Evolutionary conservation across 2,888 invertebrate species (phyloP).

Genomic region (Heliconius erato): DNA sequence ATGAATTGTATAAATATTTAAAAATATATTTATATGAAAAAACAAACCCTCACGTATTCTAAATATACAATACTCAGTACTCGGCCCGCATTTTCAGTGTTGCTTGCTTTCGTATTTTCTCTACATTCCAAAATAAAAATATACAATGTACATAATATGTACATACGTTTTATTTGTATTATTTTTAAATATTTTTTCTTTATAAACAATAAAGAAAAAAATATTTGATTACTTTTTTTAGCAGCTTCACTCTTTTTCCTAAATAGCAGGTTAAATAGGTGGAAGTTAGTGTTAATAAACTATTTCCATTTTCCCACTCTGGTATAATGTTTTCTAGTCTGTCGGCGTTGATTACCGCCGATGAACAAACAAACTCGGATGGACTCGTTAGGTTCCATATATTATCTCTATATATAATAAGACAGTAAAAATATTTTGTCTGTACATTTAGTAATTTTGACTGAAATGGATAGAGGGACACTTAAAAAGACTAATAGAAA

Average conservation of each 20-base stretch:
- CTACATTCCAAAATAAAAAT: slow-evolving; percentile 22
- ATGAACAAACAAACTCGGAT: not conserved
- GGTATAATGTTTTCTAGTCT: not conserved
- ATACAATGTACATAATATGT: not conserved
- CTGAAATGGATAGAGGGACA: too few relatives aligned
- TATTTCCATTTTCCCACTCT: not conserved
- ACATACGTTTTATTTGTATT: not conserved
- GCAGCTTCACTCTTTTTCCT: not conserved
- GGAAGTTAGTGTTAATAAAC: not conserved
- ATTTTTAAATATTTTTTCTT: not conserved
- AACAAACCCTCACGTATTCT: slow-evolving; percentile 3
- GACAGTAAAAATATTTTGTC: too few relatives aligned
- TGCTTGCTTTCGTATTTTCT: slow-evolving; percentile 12
- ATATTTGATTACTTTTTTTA: not conserved
- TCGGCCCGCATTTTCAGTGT: slow-evolving; percentile 19
- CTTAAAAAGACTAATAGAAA: too few relatives aligned
- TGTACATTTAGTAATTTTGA: too few relatives aligned
- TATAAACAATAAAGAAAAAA: too few relatives aligned
- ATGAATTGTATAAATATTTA: not conserved
- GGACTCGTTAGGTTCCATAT: too few relatives aligned
- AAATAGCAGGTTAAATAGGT: not conserved
- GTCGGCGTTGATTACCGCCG: not conserved
- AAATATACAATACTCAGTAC: slow-evolving; percentile 17
- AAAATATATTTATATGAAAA: not conserved
- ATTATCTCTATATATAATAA: too few relatives aligned